Base-by-base conservation (phyloP, 2,888 invertebrate species). In the Drosophila colorata region DNA sequence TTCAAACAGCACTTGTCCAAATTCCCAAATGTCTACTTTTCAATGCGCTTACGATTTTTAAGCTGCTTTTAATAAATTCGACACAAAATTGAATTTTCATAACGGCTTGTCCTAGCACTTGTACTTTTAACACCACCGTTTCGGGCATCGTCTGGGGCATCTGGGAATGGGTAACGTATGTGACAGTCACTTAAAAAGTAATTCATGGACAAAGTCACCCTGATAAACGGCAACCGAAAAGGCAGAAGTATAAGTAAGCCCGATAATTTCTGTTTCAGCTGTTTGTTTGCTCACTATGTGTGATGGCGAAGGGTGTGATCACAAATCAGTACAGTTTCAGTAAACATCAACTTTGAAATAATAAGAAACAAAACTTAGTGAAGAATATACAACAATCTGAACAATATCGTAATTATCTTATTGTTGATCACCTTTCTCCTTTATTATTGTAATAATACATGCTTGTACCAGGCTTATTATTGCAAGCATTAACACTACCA, bases 81-180 rank as follows among this genome's bases (percentile, higher is more conserved):
- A 90, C 89, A 90, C 86, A 81, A 91, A 92, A 91, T 91, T 91
- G 89, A 91, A 90, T 92, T 91, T 91, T 92, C 91, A 92, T 91
- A 91, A 86, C 82, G 87, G 72, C 65, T 77, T 71, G 73, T 74
- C 52, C 66, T 40, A 48, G 61, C 87, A 88, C 89, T 85, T 85
- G 85, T 85, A 86, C 80, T 74, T 74, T 88, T 88, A 70, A 87
- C 85, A 87, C 84, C 87, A 81, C 77, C 70, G 43, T 44, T 69
- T 68, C 67, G 68, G 59, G 51, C 57, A 56, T 51, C 64, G 48
- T 53, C 49, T 28, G 43, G 46, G 61, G 18, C 43, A 28, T n/a
- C 44, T 13, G 37, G 41, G 53, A 38, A 38, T 8, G 74, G 57
- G 52, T 43, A 57, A 69, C 64, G 56, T 65, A 68, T 70, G 75